Evolutionary conservation across 1,140 invertebrate species (phyloP), one percentile per base, ranked within the genome.

Genomic region (Hydropsyche tenuis): DNA sequence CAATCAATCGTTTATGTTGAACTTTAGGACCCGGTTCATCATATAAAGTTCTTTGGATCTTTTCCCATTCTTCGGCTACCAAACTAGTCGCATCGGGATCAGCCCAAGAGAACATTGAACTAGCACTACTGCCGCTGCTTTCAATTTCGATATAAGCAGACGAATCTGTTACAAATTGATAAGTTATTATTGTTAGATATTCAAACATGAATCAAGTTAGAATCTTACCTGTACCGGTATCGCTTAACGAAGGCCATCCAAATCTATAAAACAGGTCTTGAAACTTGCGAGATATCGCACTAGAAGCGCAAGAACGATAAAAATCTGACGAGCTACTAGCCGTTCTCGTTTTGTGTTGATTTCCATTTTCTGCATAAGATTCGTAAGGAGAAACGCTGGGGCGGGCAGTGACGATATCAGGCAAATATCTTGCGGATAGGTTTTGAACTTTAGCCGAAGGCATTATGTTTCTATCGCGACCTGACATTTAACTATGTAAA

Each of bases 131-230:
- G 66, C 70, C 73, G 43, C 76, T 77, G 78, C 85, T 85, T 66
- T 84, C 85, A 71, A 84, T 81, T 75, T 84, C 85, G n/a, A 78
- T 78, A 56, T 82, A 82, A 70, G 85, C 84, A 70, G 84, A 83
- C 22, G 84, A 85, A 48, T 81, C 84, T 85, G 30, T 1, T 74
- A 65, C 11, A 25, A 42, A 25, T 22, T 23, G 20, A 27, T 63
- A 20, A 23, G 25, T 25, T 9, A 37, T 4, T 9, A 37, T 37
- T 37, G 30, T 4, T 37, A 37, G 30, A 37, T 37, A 37, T 37
- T 4, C 30, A 37, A 37, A 37, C 9, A 3, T 37, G 30, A 37
- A 37, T 37, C 3, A 37, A 37, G 48, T 23, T 12, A 20, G 16
- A 46, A 48, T 27, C 18, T 20, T 56, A 77, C 76, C 72, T 66